phyloP scores from a whole-genome alignment of 2,797 vertebrate species.

The Trachops cirrhosus region DNA sequence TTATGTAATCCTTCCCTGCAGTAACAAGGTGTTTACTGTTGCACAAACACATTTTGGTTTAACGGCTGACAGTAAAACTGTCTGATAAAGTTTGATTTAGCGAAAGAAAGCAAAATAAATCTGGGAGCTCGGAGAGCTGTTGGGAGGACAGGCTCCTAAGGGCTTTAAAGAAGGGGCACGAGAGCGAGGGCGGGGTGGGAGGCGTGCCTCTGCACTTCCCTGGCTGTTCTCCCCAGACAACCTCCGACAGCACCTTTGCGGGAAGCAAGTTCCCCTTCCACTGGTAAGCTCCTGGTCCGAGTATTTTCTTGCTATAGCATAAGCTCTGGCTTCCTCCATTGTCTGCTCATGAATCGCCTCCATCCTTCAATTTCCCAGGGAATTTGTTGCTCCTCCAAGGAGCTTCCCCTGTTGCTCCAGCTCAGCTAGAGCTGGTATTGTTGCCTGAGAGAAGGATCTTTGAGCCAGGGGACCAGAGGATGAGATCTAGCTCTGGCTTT shows the following conservation, averaged over 20 bases:
- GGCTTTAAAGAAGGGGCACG: background rate
- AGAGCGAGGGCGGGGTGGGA: fast-evolving
- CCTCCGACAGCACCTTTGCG: background rate
- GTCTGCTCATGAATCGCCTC: background rate
- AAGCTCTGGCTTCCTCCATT: background rate
- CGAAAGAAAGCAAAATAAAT: slow-evolving; percentile 86
- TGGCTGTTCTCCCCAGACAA: background rate
- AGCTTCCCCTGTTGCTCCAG: background rate
- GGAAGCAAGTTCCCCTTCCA: background rate
- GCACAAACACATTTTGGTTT: slow-evolving; percentile 87
- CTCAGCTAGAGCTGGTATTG: background rate
- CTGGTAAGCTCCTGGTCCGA: background rate
- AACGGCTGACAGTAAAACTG: slow-evolving; percentile 88
- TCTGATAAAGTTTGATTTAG: slow-evolving; percentile 90
- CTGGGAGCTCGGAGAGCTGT: slow-evolving; percentile 80
- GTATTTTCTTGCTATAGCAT: background rate
- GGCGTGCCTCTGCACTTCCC: background rate
- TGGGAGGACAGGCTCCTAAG: slow-evolving; percentile 78
- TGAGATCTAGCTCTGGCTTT: background rate
- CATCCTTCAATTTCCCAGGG: background rate
- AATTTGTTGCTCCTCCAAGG: background rate
- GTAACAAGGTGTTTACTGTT: slow-evolving; percentile 89
- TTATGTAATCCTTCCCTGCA: slow-evolving; percentile 86
- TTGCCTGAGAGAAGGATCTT: background rate
- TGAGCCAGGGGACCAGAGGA: background rate